Percentiles rank a stretch among this genome's conserved stretches.
Evolutionary conservation across 2,888 invertebrate genomes (phyloP).

Genomic region (Drosophila mettleri): DNA sequence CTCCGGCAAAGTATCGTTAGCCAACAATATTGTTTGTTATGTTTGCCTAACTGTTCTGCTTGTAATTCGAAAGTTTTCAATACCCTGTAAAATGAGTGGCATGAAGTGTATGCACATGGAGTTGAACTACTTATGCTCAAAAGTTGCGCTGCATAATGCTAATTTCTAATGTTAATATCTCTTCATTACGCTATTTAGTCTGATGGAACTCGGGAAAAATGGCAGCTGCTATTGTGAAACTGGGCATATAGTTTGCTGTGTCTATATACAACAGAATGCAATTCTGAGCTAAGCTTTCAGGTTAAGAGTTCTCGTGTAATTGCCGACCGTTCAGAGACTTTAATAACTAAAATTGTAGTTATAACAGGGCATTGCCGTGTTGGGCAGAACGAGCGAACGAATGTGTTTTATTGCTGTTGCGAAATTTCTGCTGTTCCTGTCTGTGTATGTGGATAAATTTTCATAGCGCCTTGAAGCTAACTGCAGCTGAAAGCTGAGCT

Average conservation of each 20-base stretch:
- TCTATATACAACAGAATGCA: neutral
- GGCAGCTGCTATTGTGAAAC: too few relatives aligned
- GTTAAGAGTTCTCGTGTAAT: neutral
- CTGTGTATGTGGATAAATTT: slow-evolving; percentile 18
- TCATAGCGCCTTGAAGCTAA: slow-evolving; percentile 25
- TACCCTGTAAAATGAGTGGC: neutral
- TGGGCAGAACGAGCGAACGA: neutral
- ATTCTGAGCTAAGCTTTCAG: too few relatives aligned
- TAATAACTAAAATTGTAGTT: too few relatives aligned
- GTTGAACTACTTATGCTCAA: neutral
- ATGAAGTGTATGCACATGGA: neutral
- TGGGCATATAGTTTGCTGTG: too few relatives aligned
- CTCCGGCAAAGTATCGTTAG: slow-evolving; percentile 10
- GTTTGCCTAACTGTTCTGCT: slow-evolving; percentile 11
- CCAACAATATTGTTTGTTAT: slow-evolving; percentile 20
- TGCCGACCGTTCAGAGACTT: too few relatives aligned
- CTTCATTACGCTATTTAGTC: too few relatives aligned
- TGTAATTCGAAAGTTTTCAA: neutral
- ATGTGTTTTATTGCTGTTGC: slow-evolving; percentile 8
- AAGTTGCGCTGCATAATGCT: neutral
- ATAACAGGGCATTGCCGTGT: neutral
- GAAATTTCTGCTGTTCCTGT: neutral
- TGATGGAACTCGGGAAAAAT: neutral
- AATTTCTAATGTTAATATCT: neutral
- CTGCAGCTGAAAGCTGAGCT: slow-evolving; percentile 28